Evolutionary conservation across 1,140 invertebrate genomes (phyloP).

Genomic region (Drosophila athabasca): DNA sequence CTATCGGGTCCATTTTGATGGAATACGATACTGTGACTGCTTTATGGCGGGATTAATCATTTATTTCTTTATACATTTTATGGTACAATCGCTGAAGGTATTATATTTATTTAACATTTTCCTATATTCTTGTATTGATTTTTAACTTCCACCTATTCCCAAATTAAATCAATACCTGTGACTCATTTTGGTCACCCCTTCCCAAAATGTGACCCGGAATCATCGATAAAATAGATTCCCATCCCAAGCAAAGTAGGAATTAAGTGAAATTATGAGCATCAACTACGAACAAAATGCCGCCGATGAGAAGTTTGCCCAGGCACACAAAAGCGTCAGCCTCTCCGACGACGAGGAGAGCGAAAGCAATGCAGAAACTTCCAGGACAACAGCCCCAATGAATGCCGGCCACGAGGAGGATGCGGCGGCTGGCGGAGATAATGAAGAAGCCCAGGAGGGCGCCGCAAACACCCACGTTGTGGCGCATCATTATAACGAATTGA

Average conservation of each 20-base stretch:
- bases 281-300: slow-evolving; percentile 56
- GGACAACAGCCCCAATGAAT: slow-evolving; percentile 1
- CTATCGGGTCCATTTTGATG: neutral
- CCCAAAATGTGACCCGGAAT: slow-evolving; percentile 15
- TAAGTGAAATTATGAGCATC: slow-evolving; percentile 53
- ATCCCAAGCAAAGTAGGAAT: slow-evolving; percentile 1
- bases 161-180: too few species aligned
- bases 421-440: slow-evolving; percentile 11
- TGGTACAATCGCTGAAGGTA: too few species aligned
- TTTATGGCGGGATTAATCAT: too few species aligned
- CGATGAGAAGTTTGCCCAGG: slow-evolving; percentile 40
- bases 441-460: slow-evolving; percentile 25
- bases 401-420: slow-evolving; percentile 9
- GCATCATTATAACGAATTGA: slow-evolving; percentile 92
- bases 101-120: too few species aligned
- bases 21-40: neutral
- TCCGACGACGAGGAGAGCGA: slow-evolving; percentile 66
- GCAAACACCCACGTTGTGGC: slow-evolving; percentile 88
- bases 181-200: neutral
- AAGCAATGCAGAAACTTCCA: slow-evolving; percentile 14
- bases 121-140: neutral
- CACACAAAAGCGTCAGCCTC: slow-evolving; percentile 37
- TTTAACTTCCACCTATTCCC: neutral
- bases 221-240: slow-evolving; percentile 4
- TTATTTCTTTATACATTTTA: too few species aligned